phyloP scores from a whole-genome alignment of 2,113 vertebrate species.

The Salminus brasiliensis region DNA sequence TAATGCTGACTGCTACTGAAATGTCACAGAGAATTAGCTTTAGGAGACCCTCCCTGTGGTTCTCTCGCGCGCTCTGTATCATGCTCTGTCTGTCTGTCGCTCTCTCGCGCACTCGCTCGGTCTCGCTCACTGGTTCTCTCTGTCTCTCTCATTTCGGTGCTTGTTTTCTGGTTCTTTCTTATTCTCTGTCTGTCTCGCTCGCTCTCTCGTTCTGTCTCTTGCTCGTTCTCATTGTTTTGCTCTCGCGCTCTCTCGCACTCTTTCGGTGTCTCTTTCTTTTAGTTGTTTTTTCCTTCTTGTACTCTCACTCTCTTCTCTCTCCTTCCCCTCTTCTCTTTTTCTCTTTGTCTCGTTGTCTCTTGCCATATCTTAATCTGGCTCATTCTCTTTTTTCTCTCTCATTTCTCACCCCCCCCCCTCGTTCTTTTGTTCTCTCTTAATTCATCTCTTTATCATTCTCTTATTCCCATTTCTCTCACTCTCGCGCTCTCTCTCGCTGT shows the following conservation, averaged over 20 bases:
- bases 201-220: background rate
- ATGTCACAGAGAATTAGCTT: conserved; percentile 37
- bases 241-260: no score
- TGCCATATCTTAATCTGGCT: no score
- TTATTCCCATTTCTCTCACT: conserved; percentile 8
- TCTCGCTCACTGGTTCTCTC: background rate
- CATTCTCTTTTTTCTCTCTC: no score
- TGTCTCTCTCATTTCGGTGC: no score
- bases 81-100: background rate
- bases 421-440: background rate
- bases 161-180: background rate
- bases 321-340: no score
- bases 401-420: no score
- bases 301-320: no score
- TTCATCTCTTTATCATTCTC: background rate
- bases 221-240: no score
- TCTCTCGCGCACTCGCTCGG: conserved; percentile 1
- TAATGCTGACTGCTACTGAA: conserved; percentile 28
- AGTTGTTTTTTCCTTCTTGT: no score
- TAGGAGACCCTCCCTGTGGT: background rate
- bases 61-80: no score
- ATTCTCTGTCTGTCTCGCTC: background rate
- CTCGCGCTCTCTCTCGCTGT: background rate
- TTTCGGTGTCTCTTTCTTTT: no score
- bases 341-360: no score